These are phyloP conservation scores for Prosapia bicincta DNA, from an alignment of 2,888 invertebrate genomes.

Conservation along the genomic window DNA sequence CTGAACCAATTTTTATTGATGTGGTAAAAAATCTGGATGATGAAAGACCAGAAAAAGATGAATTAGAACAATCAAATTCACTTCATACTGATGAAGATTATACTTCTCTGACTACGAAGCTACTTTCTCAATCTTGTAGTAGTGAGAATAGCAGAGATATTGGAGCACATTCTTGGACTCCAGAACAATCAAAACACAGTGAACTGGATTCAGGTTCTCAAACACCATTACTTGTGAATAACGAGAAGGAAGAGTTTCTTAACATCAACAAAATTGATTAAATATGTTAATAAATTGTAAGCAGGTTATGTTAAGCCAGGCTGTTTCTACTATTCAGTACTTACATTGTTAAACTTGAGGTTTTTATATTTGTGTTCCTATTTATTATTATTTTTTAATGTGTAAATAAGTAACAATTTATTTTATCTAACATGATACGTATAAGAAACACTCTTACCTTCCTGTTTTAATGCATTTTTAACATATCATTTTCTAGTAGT, in stretches of 20 bases:
- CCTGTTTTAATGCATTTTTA: too few relatives aligned
- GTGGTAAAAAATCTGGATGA: slow-evolving; percentile 35
- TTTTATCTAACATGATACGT: background rate
- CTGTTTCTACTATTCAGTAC: background rate
- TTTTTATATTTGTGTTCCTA: background rate
- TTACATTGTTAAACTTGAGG: background rate
- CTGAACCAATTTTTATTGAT: slow-evolving; percentile 38
- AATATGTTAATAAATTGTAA: background rate
- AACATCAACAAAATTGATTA: background rate
- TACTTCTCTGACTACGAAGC: background rate
- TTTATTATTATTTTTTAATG: too few relatives aligned
- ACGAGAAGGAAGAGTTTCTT: background rate
- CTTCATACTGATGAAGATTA: slow-evolving; percentile 38
- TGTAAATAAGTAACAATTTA: background rate
- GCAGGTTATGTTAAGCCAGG: background rate
- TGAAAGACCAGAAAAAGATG: slow-evolving; percentile 11
- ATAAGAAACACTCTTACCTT: background rate
- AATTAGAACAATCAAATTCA: slow-evolving; percentile 28
- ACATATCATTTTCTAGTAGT: too few relatives aligned
- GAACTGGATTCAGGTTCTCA: slow-evolving; percentile 37
- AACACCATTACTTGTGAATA: slow-evolving; percentile 35
- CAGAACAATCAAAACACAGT: slow-evolving; percentile 29
- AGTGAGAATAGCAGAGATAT: background rate
- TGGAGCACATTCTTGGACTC: background rate
- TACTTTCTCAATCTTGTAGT: background rate